Conservation (phyloP, 2,797 vertebrate species). For the Lithobates sylvaticus region DNA sequence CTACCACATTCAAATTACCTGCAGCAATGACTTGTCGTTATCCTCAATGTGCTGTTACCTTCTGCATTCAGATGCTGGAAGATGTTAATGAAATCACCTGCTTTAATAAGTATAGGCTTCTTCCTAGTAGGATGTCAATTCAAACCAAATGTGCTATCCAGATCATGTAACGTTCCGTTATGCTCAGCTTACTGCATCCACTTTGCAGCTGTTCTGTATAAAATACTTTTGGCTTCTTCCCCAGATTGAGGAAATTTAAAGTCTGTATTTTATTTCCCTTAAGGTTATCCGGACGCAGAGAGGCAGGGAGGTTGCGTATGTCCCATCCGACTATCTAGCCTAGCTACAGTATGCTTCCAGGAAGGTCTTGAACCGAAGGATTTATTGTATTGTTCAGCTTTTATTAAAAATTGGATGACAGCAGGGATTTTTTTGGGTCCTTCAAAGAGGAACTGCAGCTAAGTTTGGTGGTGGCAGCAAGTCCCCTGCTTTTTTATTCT, state of each 20-base stretch:
- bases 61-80: slow-evolving; percentile 38
- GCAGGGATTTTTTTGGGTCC: background rate
- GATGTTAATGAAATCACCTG: slow-evolving; percentile 61
- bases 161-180: slow-evolving; percentile 43
- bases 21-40: slow-evolving; percentile 55
- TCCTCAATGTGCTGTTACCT: slow-evolving; percentile 49
- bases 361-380: background rate
- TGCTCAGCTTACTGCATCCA: slow-evolving; percentile 55
- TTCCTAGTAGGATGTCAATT: slow-evolving; percentile 51
- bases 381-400: background rate
- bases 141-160: slow-evolving; percentile 48
- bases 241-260: slow-evolving; percentile 54
- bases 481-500: too few relatives aligned
- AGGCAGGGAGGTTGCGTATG: background rate
- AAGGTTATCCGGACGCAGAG: slow-evolving; percentile 28
- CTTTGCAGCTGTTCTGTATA: slow-evolving; percentile 59
- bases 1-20: slow-evolving; percentile 52
- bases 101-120: slow-evolving; percentile 50
- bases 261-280: slow-evolving; percentile 47
- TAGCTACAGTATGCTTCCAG: background rate
- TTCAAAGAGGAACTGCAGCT: background rate
- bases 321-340: slow-evolving; percentile 7
- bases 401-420: background rate
- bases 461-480: background rate
- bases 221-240: slow-evolving; percentile 59